A percentile compares a stretch with the other conserved stretches of the same genome.
phyloP scores from a whole-genome alignment of 2,113 vertebrate genomes.

The Notothenia coriiceps region DNA sequence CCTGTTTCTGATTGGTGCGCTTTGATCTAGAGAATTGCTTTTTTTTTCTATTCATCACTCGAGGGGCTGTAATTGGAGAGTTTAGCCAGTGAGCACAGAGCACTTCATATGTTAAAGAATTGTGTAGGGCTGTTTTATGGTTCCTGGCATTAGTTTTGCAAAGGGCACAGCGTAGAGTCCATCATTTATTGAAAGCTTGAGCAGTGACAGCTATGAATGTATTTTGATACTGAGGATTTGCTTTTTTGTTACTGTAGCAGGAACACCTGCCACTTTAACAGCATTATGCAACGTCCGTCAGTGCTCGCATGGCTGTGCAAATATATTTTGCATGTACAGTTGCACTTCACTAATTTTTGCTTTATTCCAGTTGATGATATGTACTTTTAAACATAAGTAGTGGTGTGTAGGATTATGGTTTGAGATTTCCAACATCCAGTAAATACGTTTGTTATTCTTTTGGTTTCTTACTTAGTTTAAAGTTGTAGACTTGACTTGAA shows the following conservation, averaged over 20 bases:
- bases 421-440: background rate
- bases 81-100: slow-evolving; percentile 20
- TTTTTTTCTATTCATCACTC: background rate
- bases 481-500: background rate
- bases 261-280: background rate
- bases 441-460: background rate
- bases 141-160: slow-evolving; percentile 13
- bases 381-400: background rate
- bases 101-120: slow-evolving; percentile 14
- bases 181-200: background rate
- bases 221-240: slow-evolving; percentile 19
- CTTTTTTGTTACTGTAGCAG: background rate
- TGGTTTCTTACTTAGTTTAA: slow-evolving; percentile 6
- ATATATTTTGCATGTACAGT: slow-evolving; percentile 16
- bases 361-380: background rate
- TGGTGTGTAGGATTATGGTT: background rate
- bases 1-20: slow-evolving; percentile 20
- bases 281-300: background rate
- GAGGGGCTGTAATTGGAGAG: background rate
- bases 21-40: slow-evolving; percentile 24
- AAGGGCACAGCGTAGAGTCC: background rate
- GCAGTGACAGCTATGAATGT: slow-evolving; percentile 12
- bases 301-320: background rate
- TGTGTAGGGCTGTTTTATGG: background rate
- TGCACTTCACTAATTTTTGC: background rate